A percentile compares a stretch with the other conserved stretches of the same genome.
Evolutionary conservation across 2,113 vertebrate species (phyloP).

Genomic region (Dicaeum eximium): DNA sequence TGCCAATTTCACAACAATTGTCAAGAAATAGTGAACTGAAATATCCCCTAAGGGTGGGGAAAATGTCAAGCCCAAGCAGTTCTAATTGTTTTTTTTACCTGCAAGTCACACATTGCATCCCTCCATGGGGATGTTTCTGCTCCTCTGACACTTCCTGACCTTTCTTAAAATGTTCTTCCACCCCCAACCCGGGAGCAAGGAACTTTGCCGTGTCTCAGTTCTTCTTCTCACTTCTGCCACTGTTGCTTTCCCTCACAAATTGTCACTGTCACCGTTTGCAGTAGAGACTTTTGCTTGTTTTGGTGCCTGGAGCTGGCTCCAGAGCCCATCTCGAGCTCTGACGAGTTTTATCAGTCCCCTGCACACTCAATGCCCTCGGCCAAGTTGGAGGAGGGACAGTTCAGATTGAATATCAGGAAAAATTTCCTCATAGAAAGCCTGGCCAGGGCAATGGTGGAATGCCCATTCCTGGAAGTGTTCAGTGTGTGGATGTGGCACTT

Average conservation of each 20-base stretch:
- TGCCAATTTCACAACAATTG: not conserved
- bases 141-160: not conserved
- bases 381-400: not conserved
- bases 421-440: not conserved
- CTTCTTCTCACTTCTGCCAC: not conserved
- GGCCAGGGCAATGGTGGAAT: not conserved
- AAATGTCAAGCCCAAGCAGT: not conserved
- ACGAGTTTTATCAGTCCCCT: not conserved
- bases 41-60: not conserved
- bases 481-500: not conserved
- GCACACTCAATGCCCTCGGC: not conserved
- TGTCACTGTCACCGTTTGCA: rapidly evolving
- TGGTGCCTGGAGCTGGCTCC: not conserved
- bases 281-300: not conserved
- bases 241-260: not conserved
- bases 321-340: not conserved
- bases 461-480: not conserved
- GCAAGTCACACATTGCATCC: not conserved
- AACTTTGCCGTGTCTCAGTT: not conserved
- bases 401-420: not conserved
- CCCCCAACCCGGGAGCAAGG: too few species aligned
- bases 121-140: not conserved
- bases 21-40: not conserved
- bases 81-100: not conserved
- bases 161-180: not conserved